These are phyloP conservation scores for Onchidella celtica DNA, from an alignment of 2,888 invertebrate genomes.

Conservation along the genomic window DNA sequence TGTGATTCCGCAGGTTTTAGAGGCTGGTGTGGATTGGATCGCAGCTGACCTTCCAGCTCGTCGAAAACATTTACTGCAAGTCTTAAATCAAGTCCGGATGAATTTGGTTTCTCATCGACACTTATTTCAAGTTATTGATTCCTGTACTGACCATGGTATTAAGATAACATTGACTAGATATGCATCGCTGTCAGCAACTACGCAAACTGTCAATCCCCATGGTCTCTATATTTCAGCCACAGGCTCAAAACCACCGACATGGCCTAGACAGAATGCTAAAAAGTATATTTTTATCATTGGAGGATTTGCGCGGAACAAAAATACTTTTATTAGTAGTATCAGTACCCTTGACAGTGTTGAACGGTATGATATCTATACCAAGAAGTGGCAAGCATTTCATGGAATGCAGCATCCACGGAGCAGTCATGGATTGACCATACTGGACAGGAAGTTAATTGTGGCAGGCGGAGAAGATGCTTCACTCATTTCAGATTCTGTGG, in stretches of 20 bases:
- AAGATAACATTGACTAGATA: slow-evolving; percentile 86
- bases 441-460: slow-evolving; percentile 93
- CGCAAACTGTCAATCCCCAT: slow-evolving; percentile 52
- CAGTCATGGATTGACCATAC: slow-evolving; percentile 91
- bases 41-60: slow-evolving; percentile 89
- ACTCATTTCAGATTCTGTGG: slow-evolving; percentile 85
- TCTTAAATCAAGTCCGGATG: slow-evolving; percentile 37
- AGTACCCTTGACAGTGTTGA: slow-evolving; percentile 89
- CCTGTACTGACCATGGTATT: slow-evolving; percentile 90
- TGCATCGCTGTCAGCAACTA: slow-evolving; percentile 65
- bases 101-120: slow-evolving; percentile 44
- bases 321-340: slow-evolving; percentile 39
- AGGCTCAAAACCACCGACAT: slow-evolving; percentile 70
- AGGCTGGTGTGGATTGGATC: slow-evolving; percentile 93
- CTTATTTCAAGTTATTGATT: slow-evolving; percentile 29
- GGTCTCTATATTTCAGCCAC: slow-evolving; percentile 17
- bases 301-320: slow-evolving; percentile 86
- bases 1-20: slow-evolving; percentile 81
- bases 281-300: slow-evolving; percentile 94
- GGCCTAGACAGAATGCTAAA: slow-evolving; percentile 91
- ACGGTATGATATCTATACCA: slow-evolving; percentile 83
- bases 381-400: slow-evolving; percentile 69
- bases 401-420: slow-evolving; percentile 92
- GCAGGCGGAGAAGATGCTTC: slow-evolving; percentile 93
- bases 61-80: slow-evolving; percentile 83